Percentiles rank a stretch among this genome's conserved stretches.
Conservation (phyloP, 1,140 invertebrate species). For the Sminthurinus signatus region DNA sequence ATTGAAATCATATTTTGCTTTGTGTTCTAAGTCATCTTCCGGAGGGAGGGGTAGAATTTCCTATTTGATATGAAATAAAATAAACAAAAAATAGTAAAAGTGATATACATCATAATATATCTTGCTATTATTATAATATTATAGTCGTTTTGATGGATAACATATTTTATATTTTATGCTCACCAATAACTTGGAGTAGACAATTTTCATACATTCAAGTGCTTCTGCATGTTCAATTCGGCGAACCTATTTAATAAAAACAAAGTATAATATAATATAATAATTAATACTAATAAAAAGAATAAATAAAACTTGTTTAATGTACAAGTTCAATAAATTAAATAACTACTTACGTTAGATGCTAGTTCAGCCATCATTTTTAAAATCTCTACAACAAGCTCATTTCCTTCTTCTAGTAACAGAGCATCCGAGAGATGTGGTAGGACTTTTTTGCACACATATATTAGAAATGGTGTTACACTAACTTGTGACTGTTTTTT, state of each 20-base stretch:
- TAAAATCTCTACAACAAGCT: slow-evolving; percentile 71
- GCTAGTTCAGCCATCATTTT: slow-evolving; percentile 82
- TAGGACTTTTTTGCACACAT: slow-evolving; percentile 79
- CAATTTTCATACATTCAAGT: slow-evolving; percentile 60
- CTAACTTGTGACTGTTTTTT: slow-evolving; percentile 81
- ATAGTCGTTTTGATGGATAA: no score
- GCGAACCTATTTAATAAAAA: no score
- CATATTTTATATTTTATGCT: slow-evolving; percentile 43
- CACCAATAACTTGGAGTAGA: slow-evolving; percentile 74
- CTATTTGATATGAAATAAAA: slow-evolving; percentile 36
- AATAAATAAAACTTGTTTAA: no score
- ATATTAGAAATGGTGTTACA: slow-evolving; percentile 76
- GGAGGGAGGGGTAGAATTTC: slow-evolving; percentile 65
- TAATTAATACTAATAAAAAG: no score
- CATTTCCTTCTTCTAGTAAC: slow-evolving; percentile 50
- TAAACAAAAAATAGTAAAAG: no score
- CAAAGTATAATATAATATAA: no score
- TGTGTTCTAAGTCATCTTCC: slow-evolving; percentile 44
- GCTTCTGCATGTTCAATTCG: slow-evolving; percentile 58
- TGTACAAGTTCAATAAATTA: no score
- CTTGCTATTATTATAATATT: no score
- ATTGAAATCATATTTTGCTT: slow-evolving; percentile 56
- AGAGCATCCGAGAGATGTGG: slow-evolving; percentile 51
- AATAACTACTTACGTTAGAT: slow-evolving; percentile 62
- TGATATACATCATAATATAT: no score